phyloP scores from a whole-genome alignment of 92 coral and sea anemone species.

The Parazoanthus darwini region DNA sequence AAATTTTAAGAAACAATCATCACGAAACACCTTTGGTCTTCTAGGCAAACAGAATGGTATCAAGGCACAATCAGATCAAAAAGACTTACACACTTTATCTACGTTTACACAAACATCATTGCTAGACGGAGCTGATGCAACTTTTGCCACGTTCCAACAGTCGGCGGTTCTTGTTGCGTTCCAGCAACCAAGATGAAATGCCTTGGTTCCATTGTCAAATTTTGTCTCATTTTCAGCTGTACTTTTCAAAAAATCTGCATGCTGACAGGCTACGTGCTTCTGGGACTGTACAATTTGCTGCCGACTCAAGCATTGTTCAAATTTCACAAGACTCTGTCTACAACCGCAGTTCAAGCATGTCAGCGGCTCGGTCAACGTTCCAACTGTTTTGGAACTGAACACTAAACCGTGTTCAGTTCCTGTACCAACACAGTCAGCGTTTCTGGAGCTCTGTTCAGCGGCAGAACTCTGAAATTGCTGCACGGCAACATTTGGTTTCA shows the following conservation, averaged over 20 bases:
- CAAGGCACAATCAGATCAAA: not conserved
- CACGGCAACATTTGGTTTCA: not conserved
- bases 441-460: not conserved
- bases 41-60: no score
- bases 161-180: not conserved
- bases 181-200: not conserved
- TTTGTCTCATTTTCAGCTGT: not conserved
- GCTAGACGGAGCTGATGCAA: not conserved
- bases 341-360: not conserved
- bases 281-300: not conserved
- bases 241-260: not conserved
- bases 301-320: not conserved
- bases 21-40: no score
- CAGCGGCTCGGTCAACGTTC: not conserved
- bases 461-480: not conserved
- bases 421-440: not conserved
- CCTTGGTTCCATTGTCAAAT: not conserved
- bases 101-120: not conserved
- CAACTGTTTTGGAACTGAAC: not conserved
- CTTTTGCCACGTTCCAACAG: not conserved
- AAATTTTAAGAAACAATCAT: no score
- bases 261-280: not conserved
- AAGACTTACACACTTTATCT: slow-evolving; percentile 18
- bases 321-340: not conserved
- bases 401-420: not conserved